These are phyloP conservation scores for Drosophila truncata DNA, from an alignment of 1,140 invertebrate genomes.

Conservation along the genomic window DNA sequence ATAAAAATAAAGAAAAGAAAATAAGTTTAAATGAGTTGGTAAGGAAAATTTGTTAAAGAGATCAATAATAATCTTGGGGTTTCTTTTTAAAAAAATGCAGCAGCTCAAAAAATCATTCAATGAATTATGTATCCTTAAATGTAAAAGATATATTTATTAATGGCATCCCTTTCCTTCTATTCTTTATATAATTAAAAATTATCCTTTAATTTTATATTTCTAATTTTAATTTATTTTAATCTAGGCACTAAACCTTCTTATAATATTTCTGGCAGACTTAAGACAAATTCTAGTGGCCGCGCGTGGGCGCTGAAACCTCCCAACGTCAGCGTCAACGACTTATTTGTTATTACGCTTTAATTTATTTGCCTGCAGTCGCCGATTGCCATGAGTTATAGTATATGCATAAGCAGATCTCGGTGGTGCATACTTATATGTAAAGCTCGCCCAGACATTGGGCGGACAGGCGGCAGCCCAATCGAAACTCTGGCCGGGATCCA, in stretches of 20 bases:
- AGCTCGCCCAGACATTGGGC: conserved; percentile 65
- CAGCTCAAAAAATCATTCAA: no score
- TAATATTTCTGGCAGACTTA: not conserved
- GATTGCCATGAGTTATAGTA: conserved; percentile 77
- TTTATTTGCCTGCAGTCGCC: conserved; percentile 68
- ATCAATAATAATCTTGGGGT: no score
- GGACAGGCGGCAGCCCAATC: conserved; percentile 63
- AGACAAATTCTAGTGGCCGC: conserved; percentile 25
- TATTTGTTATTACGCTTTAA: conserved; percentile 84
- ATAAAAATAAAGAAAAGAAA: conserved; percentile 19
- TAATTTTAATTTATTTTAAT: not conserved
- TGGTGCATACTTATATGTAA: conserved; percentile 11
- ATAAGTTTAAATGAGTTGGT: conserved; percentile 12
- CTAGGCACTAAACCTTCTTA: not conserved
- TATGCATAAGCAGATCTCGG: conserved; percentile 43
- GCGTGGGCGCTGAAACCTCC: conserved; percentile 61
- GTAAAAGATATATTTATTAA: no score
- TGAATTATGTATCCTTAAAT: no score
- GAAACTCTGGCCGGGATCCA: conserved; percentile 66
- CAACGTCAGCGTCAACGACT: conserved; percentile 61
- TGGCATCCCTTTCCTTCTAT: no score
- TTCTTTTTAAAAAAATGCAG: no score
- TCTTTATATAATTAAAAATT: no score
- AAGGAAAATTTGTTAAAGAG: conserved; percentile 1
- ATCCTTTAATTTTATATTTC: no score